Evolutionary conservation across 2,888 invertebrate genomes (phyloP).

Genomic region (Drosophila algonquin): DNA sequence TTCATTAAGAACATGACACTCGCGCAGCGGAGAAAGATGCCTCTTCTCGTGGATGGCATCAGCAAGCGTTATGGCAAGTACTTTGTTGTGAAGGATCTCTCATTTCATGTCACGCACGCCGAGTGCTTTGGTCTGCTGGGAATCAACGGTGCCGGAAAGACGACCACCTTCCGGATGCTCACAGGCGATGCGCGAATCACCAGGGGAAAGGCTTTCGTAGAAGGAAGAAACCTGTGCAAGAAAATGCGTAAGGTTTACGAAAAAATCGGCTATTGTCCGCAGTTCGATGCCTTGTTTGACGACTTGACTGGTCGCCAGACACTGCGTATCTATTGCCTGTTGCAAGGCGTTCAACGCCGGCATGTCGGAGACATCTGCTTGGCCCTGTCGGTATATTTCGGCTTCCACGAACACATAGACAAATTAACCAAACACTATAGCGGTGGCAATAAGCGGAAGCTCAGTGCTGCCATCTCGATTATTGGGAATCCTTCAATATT

Average conservation of each 20-base stretch:
- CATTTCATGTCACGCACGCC: constrained; percentile 84
- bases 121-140: constrained; percentile 93
- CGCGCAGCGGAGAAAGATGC: constrained; percentile 72
- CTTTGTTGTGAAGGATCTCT: constrained; percentile 90
- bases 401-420: constrained; percentile 86
- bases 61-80: constrained; percentile 90
- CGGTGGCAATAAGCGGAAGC: constrained; percentile 89
- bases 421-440: constrained; percentile 86
- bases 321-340: constrained; percentile 86
- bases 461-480: constrained; percentile 88
- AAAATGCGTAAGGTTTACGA: constrained; percentile 86
- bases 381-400: constrained; percentile 84
- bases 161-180: constrained; percentile 93
- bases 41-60: constrained; percentile 87
- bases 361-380: constrained; percentile 66
- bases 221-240: constrained; percentile 85
- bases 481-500: constrained; percentile 88
- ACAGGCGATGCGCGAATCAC: constrained; percentile 91
- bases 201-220: constrained; percentile 88
- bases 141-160: constrained; percentile 93
- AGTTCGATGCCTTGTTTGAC: constrained; percentile 88
- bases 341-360: constrained; percentile 85
- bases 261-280: constrained; percentile 88
- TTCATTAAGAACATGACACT: constrained; percentile 84
- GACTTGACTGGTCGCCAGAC: constrained; percentile 89